Conservation (phyloP, 2,797 vertebrate species). For the Limnodromus scolopaceus region DNA sequence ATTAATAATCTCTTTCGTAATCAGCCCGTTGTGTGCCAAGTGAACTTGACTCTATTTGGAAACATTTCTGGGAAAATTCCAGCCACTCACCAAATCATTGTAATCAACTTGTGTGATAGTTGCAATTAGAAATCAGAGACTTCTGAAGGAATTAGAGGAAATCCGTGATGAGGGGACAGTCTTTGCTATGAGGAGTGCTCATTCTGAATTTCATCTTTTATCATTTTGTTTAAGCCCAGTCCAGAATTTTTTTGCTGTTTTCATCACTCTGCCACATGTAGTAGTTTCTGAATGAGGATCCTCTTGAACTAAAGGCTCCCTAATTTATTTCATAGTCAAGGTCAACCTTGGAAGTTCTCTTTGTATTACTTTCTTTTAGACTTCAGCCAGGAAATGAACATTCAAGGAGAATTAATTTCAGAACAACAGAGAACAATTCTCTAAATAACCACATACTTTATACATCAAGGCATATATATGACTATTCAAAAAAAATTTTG, state of each 20-base stretch:
- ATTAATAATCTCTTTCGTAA: neutral
- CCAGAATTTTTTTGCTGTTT: neutral
- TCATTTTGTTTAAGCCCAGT: neutral
- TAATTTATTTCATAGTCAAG: neutral
- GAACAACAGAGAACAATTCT: neutral
- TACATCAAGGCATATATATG: neutral
- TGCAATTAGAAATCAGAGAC: neutral
- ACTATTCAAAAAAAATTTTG: neutral
- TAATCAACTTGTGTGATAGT: neutral
- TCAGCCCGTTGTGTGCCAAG: neutral
- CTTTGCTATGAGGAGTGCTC: neutral
- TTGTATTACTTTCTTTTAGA: neutral
- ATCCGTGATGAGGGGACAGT: neutral
- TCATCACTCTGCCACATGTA: neutral
- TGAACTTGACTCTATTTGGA: neutral
- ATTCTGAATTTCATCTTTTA: neutral
- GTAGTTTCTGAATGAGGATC: neutral
- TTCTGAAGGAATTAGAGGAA: neutral
- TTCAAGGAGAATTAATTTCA: neutral
- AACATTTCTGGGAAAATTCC: neutral
- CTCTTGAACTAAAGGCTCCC: neutral
- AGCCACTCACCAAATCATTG: neutral
- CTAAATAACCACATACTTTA: neutral
- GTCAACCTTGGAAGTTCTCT: neutral
- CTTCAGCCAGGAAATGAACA: neutral